These are phyloP conservation scores for Lateolabrax maculatus DNA, from an alignment of 2,797 vertebrate species.

Conservation along the genomic window DNA sequence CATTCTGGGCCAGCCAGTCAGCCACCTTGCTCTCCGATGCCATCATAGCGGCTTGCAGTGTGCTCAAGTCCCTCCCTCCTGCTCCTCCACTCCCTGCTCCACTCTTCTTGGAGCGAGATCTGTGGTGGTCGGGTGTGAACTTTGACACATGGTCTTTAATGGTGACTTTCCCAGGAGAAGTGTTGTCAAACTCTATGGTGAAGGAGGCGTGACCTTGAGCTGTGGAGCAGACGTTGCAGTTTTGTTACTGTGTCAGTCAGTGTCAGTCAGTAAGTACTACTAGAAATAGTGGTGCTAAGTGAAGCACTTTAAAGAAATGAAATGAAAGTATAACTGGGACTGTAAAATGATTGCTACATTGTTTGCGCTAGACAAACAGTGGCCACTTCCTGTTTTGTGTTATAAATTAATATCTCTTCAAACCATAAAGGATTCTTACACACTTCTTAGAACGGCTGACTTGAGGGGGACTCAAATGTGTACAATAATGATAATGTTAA, in stretches of 20 bases:
- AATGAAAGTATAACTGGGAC: background rate
- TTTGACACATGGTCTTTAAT: conserved; percentile 98
- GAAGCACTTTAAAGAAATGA: background rate
- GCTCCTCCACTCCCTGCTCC: conserved; percentile 82
- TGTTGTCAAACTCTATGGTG: conserved; percentile 98
- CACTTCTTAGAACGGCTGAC: background rate
- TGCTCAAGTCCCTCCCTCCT: conserved; percentile 90
- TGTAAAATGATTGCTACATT: conserved; percentile 11
- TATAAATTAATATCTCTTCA: background rate
- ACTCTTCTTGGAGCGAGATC: conserved; percentile 91
- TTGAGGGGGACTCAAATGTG: background rate
- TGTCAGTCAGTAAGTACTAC: background rate
- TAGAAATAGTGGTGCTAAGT: conserved; percentile 19
- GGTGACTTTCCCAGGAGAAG: conserved; percentile 96
- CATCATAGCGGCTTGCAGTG: conserved; percentile 96
- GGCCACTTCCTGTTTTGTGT: conserved; percentile 15
- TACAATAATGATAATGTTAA: background rate
- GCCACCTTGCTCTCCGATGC: conserved; percentile 98
- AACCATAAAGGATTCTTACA: background rate
- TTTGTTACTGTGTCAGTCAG: conserved; percentile 31
- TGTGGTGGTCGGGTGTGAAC: conserved; percentile 89
- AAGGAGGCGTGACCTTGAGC: conserved; percentile 96
- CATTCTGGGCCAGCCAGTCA: conserved; percentile 98
- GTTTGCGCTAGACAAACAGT: conserved; percentile 5
- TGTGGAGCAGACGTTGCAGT: conserved; percentile 72